These are phyloP conservation scores for Montipora efflorescens DNA, from an alignment of 64 coral and sea anemone genomes.

Conservation along the genomic window DNA sequence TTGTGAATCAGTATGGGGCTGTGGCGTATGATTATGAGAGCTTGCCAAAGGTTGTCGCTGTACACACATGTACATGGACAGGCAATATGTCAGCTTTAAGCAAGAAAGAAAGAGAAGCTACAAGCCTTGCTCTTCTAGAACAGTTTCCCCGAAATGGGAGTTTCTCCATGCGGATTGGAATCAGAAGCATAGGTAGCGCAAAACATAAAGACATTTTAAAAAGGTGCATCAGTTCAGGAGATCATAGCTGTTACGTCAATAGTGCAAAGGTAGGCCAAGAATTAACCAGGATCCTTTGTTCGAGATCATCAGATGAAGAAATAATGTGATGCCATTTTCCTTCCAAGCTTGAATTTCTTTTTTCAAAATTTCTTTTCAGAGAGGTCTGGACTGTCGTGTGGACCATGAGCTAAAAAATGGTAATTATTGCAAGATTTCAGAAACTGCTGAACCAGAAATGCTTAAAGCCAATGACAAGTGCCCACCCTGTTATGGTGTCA, in stretches of 20 bases:
- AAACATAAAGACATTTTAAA: not conserved
- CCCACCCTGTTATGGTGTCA: not conserved
- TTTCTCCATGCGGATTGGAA: not conserved
- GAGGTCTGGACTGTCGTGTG: not conserved
- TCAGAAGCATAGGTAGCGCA: not conserved
- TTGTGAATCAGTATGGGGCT: conserved; percentile 15
- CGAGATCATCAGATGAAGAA: not conserved
- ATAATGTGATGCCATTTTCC: not conserved
- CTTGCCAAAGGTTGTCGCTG: conserved; percentile 56
- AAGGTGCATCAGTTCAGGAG: not conserved
- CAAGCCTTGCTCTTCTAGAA: not conserved
- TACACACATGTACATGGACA: conserved; percentile 21
- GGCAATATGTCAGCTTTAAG: not conserved
- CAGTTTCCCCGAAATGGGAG: not conserved
- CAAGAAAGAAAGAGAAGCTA: not conserved
- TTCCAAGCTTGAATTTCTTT: too few species aligned
- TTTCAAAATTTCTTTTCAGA: not conserved
- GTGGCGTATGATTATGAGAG: conserved; percentile 61
- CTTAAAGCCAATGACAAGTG: not conserved
- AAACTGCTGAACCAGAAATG: not conserved
- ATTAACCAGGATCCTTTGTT: not conserved
- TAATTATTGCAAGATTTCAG: not conserved
- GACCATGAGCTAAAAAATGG: not conserved
- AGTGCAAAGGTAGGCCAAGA: not conserved
- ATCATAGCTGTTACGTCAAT: not conserved